Base-by-base conservation (phyloP, 2,797 vertebrate species). In the Catharus ustulatus region DNA sequence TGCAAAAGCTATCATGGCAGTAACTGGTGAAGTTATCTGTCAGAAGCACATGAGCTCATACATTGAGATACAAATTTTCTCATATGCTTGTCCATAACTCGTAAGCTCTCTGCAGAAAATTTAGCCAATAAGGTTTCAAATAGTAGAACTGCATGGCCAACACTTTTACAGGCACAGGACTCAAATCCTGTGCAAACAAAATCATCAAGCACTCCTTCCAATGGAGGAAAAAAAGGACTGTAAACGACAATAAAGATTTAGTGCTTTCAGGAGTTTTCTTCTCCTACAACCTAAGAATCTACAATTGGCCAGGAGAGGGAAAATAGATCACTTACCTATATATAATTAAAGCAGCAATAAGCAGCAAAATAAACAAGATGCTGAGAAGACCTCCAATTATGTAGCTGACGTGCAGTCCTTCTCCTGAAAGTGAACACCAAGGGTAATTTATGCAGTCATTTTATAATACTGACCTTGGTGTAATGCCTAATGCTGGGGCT, bases 341-440 rank as follows among this genome's bases (percentile, higher is more conserved):
- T 84, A 99, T 98, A 89, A 99, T 98, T 94, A 99, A 97, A 69
- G 99, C 98, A 24, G 98, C 98, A 23, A 99, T 99, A 95, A 99
- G 97, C 94, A 99, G 97, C 87, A 99, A 98, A 94, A 99, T 98
- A 36, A 99, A 98, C 94, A 99, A 97, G 85, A 99, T 96, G 66
- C 98, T 99, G 84, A 99, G 98, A 84, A 99, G 98, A 77, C 99
- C 98, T 63, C 99, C 99, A 26, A 99, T 98, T 95, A 99, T 98
- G 15, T 99, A 99, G 96, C 99, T 99, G 97, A 99, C 97, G 2
- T 99, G 99, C 81, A 99, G 98, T 62, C 99, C 98, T 97, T 99
- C 99, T 67, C 99, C 99, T 99, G 88, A 84, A 96, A 95, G 66
- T 46, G 61, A 95, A 91, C 6, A 89, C 26, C 26, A 93, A 91